Base-by-base conservation (phyloP, 2,797 vertebrate species). In the Pterois miles region DNA sequence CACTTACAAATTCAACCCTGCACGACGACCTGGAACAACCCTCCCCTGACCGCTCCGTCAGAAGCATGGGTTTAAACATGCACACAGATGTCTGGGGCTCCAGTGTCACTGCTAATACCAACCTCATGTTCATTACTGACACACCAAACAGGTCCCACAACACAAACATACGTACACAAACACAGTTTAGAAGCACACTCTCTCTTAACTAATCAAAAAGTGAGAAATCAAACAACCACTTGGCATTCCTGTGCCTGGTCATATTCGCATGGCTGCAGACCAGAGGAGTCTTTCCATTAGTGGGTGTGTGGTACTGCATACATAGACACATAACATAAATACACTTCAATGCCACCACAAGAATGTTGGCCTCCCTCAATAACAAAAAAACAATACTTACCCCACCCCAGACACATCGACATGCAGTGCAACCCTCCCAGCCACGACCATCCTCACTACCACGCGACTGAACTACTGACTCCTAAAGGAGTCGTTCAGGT, bases 301-400 rank as follows among this genome's bases (percentile, higher is more conserved):
- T 60, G 86, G 80, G 72, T 58, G 90, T 79, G 82, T 78, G 76
- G 78, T 53, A 11, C 54, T 83, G 52, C 75, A 60, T 64, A 78
- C 80, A 82, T 76, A 34, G 58, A 71, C 60, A 66, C 74, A 80
- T 78, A 57, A 80, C 77, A 77, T 91, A 88, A 94, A 90, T 92
- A 85, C 82, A 85, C 83, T 80, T 83, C 82, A 86, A 48, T 86
- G 64, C 66, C 63, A 34, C 92, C 91, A 82, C 91, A 94, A 89
- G 83, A 90, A 93, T 90, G 78, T 73, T 25, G 63, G 48, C 70
- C 82, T 86, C 78, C 74, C 80, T 69, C 70, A 84, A 85, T 66
- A 79, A 89, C 73, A 81, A 66, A 66, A 76, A 78, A 38, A 67
- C 79, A 89, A 90, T 81, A 78, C 46, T 66, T 71, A 75, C 66